These are phyloP conservation scores for Psittacus erithacus DNA, from an alignment of 2,113 vertebrate species.

Conservation along the genomic window DNA sequence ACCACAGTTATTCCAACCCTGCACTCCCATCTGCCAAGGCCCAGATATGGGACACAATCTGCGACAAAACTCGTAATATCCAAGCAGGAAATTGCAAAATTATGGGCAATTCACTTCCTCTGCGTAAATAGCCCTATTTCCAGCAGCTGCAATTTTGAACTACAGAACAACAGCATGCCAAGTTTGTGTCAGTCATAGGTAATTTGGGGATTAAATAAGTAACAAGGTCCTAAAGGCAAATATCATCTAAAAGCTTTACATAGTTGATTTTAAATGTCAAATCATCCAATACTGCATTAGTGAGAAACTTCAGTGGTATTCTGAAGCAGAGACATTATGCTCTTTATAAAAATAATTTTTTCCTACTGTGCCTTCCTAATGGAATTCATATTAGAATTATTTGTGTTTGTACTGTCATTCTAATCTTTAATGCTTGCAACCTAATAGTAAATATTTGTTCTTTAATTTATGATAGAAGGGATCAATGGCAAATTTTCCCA, in stretches of 20 bases:
- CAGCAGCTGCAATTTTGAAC: background rate
- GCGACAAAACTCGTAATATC: background rate
- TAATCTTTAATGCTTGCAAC: background rate
- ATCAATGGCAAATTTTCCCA: background rate
- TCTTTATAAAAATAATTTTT: background rate
- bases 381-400: background rate
- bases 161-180: background rate
- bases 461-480: background rate
- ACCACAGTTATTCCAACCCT: background rate
- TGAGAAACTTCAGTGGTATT: background rate
- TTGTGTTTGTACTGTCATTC: background rate
- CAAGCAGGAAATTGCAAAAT: constrained; percentile 43
- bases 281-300: background rate
- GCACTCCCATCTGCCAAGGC: background rate
- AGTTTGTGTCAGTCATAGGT: background rate
- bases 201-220: background rate
- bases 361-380: background rate
- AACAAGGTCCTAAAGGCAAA: background rate
- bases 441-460: background rate
- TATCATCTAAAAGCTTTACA: background rate
- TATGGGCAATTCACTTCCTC: constrained; percentile 35
- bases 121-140: background rate
- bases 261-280: background rate
- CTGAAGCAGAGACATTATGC: background rate
- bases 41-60: background rate